Percentiles rank a stretch among this genome's conserved stretches.
These are phyloP conservation scores for Ondatra zibethicus DNA, from an alignment of 2,113 vertebrate species.

Conservation along the genomic window DNA sequence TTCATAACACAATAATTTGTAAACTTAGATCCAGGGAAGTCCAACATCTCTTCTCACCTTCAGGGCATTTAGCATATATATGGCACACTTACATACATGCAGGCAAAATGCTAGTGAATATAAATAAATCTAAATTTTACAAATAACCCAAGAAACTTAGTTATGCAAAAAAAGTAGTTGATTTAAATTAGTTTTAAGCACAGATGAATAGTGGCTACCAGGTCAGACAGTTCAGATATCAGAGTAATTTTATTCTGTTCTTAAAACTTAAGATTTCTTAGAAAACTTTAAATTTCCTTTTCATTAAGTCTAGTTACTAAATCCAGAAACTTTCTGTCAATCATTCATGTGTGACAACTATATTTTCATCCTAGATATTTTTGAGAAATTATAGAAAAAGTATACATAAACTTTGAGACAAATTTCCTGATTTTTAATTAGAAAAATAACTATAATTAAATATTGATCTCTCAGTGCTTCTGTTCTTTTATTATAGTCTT, in stretches of 20 bases:
- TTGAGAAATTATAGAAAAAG: background rate
- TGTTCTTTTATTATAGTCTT: background rate
- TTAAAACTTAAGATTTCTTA: conserved; percentile 35
- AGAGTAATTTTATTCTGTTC: background rate
- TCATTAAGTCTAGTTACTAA: background rate
- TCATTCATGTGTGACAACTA: background rate
- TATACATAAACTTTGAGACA: background rate
- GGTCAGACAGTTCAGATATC: background rate
- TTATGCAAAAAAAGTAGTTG: background rate
- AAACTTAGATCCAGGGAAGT: background rate
- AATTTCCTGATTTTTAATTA: background rate
- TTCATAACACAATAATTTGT: background rate
- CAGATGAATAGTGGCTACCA: background rate
- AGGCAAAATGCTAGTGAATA: background rate
- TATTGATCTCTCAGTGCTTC: background rate
- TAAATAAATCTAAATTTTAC: background rate
- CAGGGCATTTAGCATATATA: background rate
- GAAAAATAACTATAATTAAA: background rate
- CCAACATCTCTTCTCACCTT: too few species aligned
- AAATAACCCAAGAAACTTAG: background rate
- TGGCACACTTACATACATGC: background rate
- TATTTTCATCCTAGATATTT: background rate
- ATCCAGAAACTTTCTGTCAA: background rate
- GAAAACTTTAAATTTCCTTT: conserved; percentile 27
- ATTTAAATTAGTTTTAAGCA: background rate